Conservation (phyloP, 2,888 invertebrate species). For the Drosophila gaucha region DNA sequence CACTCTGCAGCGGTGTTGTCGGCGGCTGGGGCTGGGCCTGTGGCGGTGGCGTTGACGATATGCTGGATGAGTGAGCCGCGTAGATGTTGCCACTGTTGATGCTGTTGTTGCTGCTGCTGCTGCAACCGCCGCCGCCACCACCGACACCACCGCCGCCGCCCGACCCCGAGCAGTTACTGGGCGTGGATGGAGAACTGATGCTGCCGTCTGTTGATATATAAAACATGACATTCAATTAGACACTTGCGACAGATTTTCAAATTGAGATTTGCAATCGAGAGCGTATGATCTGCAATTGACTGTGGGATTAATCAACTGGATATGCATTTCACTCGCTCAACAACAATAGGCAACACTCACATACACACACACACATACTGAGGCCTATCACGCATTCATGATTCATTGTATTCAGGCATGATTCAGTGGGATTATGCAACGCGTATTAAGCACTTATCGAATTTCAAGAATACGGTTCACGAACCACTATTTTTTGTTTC, state of each 20-base stretch:
- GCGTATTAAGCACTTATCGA: constrained; percentile 4
- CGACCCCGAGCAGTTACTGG: constrained; percentile 70
- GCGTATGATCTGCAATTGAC: constrained; percentile 2
- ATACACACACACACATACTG: background rate
- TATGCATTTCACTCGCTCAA: constrained; percentile 2
- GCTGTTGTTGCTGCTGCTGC: constrained; percentile 60
- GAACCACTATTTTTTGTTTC: background rate
- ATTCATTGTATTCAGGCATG: constrained; percentile 14
- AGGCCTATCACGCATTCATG: constrained; percentile 17
- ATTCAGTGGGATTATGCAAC: constrained; percentile 20
- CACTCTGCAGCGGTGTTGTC: constrained; percentile 28
- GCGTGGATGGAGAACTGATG: constrained; percentile 84
- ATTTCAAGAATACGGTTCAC: constrained; percentile 5
- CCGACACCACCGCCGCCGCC: constrained; percentile 25
- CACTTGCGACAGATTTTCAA: background rate
- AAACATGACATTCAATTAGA: background rate
- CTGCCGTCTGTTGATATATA: constrained; percentile 74
- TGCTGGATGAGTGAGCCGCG: constrained; percentile 27
- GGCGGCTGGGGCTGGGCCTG: constrained; percentile 25
- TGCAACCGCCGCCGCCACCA: constrained; percentile 34
- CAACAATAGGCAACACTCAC: constrained; percentile 8
- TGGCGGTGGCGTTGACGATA: constrained; percentile 60
- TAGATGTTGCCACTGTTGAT: constrained; percentile 58
- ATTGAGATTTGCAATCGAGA: background rate
- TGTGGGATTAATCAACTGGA: constrained; percentile 3